Base-by-base conservation (phyloP, 2,888 invertebrate genomes). In the Amblyjoppa proteus region DNA sequence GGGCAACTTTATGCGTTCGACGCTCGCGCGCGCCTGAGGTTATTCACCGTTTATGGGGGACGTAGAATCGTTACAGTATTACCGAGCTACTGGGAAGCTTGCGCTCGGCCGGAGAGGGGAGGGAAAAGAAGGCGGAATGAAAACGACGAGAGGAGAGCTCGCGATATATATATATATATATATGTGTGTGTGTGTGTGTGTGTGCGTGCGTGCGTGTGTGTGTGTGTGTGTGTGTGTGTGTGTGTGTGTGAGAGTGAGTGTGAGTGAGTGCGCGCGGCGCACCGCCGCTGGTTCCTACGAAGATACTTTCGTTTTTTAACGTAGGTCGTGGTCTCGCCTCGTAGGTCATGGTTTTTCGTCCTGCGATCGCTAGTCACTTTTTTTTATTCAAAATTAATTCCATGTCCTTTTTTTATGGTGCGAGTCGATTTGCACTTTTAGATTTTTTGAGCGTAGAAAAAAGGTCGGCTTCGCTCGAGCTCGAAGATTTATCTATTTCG, bases 231-330 rank as follows among this genome's bases (percentile, higher is more conserved):
- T 61, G 7, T 16, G 20, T 58, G 25, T 58, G 84, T 7, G 25
- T 61, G 28, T 61, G 84, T 85, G 85, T 86, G 69, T 53, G n/a
- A n/a, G n/a, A n/a, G n/a, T n/a, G n/a, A n/a, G n/a, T n/a, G n/a
- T n/a, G n/a, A n/a, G n/a, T n/a, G n/a, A n/a, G n/a, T n/a, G n/a
- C n/a, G n/a, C n/a, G 79, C 74, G 66, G 79, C 76, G 66, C 76
- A 70, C 51, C 86, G 81, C 81, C 82, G 85, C 80, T 70, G 68
- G 79, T 84, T 82, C 76, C 77, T 75, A 56, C 70, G 49, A 80
- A 84, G 77, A 79, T 87, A 85, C 88, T 89, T 88, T 87, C 88
- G 85, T 86, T 86, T 86, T 82, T 86, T 86, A 70, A 76, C 80
- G 82, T 83, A 86, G 86, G 86, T 83, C 86, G 85, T 71, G 86